Evolutionary conservation across 2,113 vertebrate species (phyloP).

Genomic region (Sitta europaea): DNA sequence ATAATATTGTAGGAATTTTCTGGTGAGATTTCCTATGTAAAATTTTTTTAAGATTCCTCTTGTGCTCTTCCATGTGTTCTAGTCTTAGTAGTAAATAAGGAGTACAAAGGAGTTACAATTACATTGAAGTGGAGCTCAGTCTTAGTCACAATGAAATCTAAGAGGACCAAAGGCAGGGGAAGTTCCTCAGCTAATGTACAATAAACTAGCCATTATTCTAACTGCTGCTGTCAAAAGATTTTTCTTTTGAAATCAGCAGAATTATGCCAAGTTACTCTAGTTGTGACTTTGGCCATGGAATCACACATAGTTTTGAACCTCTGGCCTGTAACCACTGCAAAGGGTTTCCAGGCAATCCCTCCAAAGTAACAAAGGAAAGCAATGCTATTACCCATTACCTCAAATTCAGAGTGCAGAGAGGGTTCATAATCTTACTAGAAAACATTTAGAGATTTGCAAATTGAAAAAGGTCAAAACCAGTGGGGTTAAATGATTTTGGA

Average conservation of each 20-base stretch:
- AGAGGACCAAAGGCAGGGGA: background rate
- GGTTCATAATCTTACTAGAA: background rate
- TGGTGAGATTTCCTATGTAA: background rate
- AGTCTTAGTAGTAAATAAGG: background rate
- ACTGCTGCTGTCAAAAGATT: background rate
- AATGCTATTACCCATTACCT: background rate
- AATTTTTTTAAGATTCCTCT: background rate
- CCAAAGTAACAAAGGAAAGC: background rate
- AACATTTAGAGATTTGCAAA: background rate
- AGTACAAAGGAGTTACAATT: background rate
- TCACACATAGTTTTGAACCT: background rate
- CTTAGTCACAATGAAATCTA: background rate
- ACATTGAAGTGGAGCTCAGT: background rate
- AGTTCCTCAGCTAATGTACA: background rate
- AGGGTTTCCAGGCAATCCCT: background rate
- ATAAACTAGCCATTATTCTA: background rate
- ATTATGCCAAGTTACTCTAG: background rate
- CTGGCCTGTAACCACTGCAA: background rate
- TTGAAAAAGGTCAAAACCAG: background rate
- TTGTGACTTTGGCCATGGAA: background rate
- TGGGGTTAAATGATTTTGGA: background rate
- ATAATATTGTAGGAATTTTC: background rate
- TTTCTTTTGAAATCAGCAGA: constrained; percentile 11
- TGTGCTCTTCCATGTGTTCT: background rate
- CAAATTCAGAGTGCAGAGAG: background rate